Percentiles rank a stretch among this genome's conserved stretches.
Conservation (phyloP, 2,888 invertebrate genomes). For the Cephus pulcher region DNA sequence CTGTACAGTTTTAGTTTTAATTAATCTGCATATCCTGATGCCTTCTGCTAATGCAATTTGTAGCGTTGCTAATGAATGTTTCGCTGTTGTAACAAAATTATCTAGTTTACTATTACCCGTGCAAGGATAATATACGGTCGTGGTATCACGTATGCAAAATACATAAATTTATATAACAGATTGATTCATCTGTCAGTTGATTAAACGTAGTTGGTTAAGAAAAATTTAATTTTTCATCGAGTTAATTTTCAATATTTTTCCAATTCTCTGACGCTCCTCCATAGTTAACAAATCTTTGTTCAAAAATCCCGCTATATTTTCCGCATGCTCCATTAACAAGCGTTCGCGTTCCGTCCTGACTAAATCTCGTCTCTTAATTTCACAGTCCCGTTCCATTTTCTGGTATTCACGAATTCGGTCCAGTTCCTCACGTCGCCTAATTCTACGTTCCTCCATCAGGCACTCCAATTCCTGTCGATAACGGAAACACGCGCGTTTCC, state of each 20-base stretch:
- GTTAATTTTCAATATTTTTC: not conserved
- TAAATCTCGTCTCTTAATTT: slow-evolving; percentile 18
- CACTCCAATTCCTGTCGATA: slow-evolving; percentile 47
- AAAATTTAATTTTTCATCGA: not conserved
- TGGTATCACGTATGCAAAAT: not conserved
- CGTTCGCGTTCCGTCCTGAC: slow-evolving; percentile 39
- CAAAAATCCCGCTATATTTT: slow-evolving; percentile 35
- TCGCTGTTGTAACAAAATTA: not conserved
- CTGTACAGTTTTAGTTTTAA: not conserved
- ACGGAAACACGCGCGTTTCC: slow-evolving; percentile 37
- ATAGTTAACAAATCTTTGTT: slow-evolving; percentile 29
- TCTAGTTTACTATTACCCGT: not conserved
- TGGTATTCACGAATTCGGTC: slow-evolving; percentile 27
- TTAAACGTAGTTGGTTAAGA: not conserved
- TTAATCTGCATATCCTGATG: not conserved
- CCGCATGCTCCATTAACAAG: slow-evolving; percentile 45
- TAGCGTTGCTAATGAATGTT: not conserved
- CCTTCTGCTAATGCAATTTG: not conserved
- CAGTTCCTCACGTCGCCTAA: slow-evolving; percentile 39
- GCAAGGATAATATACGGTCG: not conserved
- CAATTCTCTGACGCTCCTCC: slow-evolving; percentile 38
- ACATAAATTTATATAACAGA: not conserved
- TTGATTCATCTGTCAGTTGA: not conserved
- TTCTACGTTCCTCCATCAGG: slow-evolving; percentile 46
- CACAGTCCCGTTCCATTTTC: slow-evolving; percentile 26